A percentile compares a stretch with the other conserved stretches of the same genome.
Evolutionary conservation across 1,140 invertebrate species (phyloP).

Genomic region (Epicauta chinensis): DNA sequence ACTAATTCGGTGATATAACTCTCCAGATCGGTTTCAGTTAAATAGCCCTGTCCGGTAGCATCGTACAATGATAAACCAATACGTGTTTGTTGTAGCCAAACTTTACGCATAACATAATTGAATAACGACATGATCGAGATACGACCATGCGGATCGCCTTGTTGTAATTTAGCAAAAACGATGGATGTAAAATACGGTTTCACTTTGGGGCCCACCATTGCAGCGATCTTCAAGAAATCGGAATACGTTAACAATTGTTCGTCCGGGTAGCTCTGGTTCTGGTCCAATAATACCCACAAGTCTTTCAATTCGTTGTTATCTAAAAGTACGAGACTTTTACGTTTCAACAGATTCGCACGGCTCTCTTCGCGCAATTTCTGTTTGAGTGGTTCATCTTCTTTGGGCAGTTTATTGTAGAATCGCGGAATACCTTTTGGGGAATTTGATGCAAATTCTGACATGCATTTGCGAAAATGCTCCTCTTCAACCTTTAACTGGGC

Average conservation of each 20-base stretch:
- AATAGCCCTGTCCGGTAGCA: slow-evolving; percentile 84
- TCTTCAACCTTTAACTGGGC: slow-evolving; percentile 45
- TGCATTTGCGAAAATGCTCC: slow-evolving; percentile 49
- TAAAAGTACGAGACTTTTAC: slow-evolving; percentile 72
- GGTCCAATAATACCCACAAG: slow-evolving; percentile 76
- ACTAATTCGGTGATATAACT: slow-evolving; percentile 92
- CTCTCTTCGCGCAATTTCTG: slow-evolving; percentile 84
- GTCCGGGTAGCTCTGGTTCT: slow-evolving; percentile 67
- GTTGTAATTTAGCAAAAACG: slow-evolving; percentile 80
- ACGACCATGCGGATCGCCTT: slow-evolving; percentile 73
- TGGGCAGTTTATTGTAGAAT: slow-evolving; percentile 74
- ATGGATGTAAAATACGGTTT: slow-evolving; percentile 75
- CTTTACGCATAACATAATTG: slow-evolving; percentile 92
- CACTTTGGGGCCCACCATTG: slow-evolving; percentile 53
- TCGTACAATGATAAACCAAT: slow-evolving; percentile 92
- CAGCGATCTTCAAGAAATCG: slow-evolving; percentile 72
- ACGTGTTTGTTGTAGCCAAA: slow-evolving; percentile 89
- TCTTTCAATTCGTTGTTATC: slow-evolving; percentile 83
- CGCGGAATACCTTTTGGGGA: slow-evolving; percentile 57
- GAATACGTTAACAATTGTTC: slow-evolving; percentile 81
- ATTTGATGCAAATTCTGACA: slow-evolving; percentile 52
- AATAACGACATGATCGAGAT: slow-evolving; percentile 81
- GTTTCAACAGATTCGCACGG: slow-evolving; percentile 75
- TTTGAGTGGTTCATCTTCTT: slow-evolving; percentile 65
- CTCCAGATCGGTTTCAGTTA: slow-evolving; percentile 87